A percentile compares a stretch with the other conserved stretches of the same genome.
phyloP scores from a whole-genome alignment of 2,797 vertebrate genomes.

The Siniperca undulata region DNA sequence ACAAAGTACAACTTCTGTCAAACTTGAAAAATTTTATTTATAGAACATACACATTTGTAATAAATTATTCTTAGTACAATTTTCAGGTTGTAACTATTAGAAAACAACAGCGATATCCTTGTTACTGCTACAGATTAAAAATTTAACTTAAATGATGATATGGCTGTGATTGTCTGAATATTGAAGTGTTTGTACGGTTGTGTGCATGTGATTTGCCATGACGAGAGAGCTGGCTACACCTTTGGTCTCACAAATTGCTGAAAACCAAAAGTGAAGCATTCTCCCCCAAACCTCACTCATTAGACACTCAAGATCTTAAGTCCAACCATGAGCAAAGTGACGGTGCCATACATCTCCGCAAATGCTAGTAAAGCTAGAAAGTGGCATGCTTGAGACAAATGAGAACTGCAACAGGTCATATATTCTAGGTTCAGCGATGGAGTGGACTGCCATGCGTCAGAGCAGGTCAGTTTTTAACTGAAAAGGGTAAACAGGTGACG shows the following conservation, averaged over 20 bases:
- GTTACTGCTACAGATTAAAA: slow-evolving; percentile 45
- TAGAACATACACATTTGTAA: slow-evolving; percentile 74
- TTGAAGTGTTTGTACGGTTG: slow-evolving; percentile 37
- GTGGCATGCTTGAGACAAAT: slow-evolving; percentile 30
- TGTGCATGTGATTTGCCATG: slow-evolving; percentile 30
- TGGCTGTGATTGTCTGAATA: slow-evolving; percentile 78
- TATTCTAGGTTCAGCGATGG: slow-evolving; percentile 3
- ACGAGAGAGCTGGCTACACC: slow-evolving; percentile 25
- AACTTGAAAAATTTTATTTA: slow-evolving; percentile 66
- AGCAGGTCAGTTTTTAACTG: slow-evolving; percentile 46
- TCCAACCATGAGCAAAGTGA: slow-evolving; percentile 42
- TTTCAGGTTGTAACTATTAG: slow-evolving; percentile 45
- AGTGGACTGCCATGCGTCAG: slow-evolving; percentile 10
- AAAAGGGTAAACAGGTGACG: slow-evolving; percentile 47
- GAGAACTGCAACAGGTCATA: slow-evolving; percentile 27
- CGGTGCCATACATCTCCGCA: slow-evolving; percentile 27
- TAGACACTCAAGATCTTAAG: slow-evolving; percentile 23
- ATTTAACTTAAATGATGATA: slow-evolving; percentile 43
- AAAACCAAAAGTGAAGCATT: slow-evolving; percentile 39
- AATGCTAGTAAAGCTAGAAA: slow-evolving; percentile 44
- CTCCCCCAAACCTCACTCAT: slow-evolving; percentile 22
- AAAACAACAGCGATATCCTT: slow-evolving; percentile 50
- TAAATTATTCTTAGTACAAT: slow-evolving; percentile 84
- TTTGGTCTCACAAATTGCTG: slow-evolving; percentile 31
- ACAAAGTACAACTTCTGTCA: slow-evolving; percentile 64